Evolutionary conservation across 1,140 invertebrate species (phyloP), one percentile per base, ranked within the genome.

Genomic region (Drosophila pallidifrons): DNA sequence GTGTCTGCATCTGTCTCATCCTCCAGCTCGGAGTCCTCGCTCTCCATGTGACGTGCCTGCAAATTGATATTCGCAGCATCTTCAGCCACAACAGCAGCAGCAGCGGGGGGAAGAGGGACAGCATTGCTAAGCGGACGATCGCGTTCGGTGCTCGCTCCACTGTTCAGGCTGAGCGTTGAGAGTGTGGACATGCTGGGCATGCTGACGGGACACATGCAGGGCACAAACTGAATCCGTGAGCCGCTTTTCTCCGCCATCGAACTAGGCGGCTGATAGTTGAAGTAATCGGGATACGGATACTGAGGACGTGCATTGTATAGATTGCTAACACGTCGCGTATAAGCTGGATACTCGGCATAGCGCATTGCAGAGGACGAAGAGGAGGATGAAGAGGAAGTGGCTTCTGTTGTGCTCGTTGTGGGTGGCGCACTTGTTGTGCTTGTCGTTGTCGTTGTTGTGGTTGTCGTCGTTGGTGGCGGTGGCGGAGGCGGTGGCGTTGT

Each of bases 221-320:
- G 91, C 51, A 92, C 91, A 8, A 92, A 92, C 51, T 92, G 85
- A 1, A 92, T 81, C 64, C 82, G 82, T 20, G 51, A 11, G 2
- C 66, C 77, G 28, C 64, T 61, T 6, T 65, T 75, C 38, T 74
- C 76, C 46, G 70, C 7, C 32, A 80, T 15, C 20, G 61, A 45
- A 7, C 5, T 71, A 30, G 65, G 52, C n/a, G 78, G n/a, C 70
- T 91, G 90, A 45, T 91, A 91, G 66, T 89, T 77, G 7, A 86
- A 87, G 54, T 91, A 92, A n/a, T 92, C 91, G 30, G 91, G 91
- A 76, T 92, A 92, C n/a, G 91, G 85, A 72, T 92, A 92, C 41
- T 88, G 75, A 1, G 91, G 87, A 6, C 91, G 75, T 11, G 65
- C 75, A 55, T 81, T 90, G 55, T 92, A 92, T 30, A 86, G 54